Evolutionary conservation across 2,888 invertebrate genomes (phyloP), one percentile per base, ranked within the genome.

Genomic region (Sepiola atlantica): DNA sequence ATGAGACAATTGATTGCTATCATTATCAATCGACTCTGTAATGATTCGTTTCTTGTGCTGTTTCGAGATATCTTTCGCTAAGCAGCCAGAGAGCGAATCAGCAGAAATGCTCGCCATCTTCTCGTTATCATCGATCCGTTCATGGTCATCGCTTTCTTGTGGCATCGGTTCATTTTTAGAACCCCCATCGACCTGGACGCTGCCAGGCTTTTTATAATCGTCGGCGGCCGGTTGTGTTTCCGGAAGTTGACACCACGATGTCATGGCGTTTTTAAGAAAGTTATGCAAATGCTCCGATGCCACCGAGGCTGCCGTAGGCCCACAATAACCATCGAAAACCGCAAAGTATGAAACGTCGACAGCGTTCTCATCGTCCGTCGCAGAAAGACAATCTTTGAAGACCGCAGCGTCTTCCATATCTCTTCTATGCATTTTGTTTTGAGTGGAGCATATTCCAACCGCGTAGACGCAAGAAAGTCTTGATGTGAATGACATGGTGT

Each of bases 291-390:
- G 96, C 92, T 95, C 96, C 14, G 97, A 96, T 0, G 97, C 97
- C 24, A 97, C 95, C 94, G 97, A 96, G 0, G 97, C 97, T 91
- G 97, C 97, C 95, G 96, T 96, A 90, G 95, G 94, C 4, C 97
- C 97, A 95, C 97, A 96, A 94, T 97, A 96, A 12, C 97, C 97
- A 95, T 97, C 97, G 95, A 96, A 97, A 14, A 97, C 57, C 0
- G 96, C 97, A 94, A 97, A 94, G 94, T 96, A 97, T 94, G 96
- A 96, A 14, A n/a, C n/a, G 14, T 77, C 18, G 12, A 77, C 77
- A 95, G 97, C 97, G 93, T 95, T 95, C 35, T 94, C 94, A 94
- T 97, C 97, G 21, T 96, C 96, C 1, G 97, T 97, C 77, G 77
- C 16, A n/a, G 16, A 32, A 95, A 97, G 97, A 93, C 95, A 96